phyloP scores from a whole-genome alignment of 2,113 vertebrate species.

The Sphyrna mokarran region DNA sequence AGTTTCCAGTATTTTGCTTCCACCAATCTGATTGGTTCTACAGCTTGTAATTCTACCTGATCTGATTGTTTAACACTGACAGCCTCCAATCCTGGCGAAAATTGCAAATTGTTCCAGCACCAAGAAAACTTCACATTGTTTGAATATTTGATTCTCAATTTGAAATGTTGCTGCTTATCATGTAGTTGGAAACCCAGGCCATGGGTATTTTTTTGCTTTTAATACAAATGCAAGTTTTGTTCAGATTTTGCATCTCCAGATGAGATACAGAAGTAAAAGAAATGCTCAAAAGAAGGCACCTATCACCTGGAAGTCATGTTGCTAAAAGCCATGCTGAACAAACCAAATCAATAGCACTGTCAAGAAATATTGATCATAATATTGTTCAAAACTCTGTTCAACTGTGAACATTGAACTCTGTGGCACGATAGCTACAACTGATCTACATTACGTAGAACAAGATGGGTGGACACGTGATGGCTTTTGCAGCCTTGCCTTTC shows the following conservation, averaged over 20 bases:
- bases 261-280: background rate
- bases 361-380: background rate
- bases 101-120: background rate
- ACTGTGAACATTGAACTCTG: background rate
- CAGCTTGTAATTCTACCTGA: background rate
- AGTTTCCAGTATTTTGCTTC: background rate
- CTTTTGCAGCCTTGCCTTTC: background rate
- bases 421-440: background rate
- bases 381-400: background rate
- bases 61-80: background rate
- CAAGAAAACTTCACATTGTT: background rate
- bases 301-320: no score
- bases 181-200: background rate
- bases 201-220: background rate
- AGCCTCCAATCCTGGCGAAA: background rate
- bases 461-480: background rate
- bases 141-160: background rate
- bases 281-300: background rate
- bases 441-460: background rate
- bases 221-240: background rate
- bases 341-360: background rate
- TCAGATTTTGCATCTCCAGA: background rate
- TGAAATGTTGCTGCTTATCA: background rate
- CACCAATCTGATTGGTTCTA: background rate
- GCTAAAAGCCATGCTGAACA: background rate